Evolutionary conservation across 1,140 invertebrate genomes (phyloP).

Genomic region (Stegodyphus dumicola): DNA sequence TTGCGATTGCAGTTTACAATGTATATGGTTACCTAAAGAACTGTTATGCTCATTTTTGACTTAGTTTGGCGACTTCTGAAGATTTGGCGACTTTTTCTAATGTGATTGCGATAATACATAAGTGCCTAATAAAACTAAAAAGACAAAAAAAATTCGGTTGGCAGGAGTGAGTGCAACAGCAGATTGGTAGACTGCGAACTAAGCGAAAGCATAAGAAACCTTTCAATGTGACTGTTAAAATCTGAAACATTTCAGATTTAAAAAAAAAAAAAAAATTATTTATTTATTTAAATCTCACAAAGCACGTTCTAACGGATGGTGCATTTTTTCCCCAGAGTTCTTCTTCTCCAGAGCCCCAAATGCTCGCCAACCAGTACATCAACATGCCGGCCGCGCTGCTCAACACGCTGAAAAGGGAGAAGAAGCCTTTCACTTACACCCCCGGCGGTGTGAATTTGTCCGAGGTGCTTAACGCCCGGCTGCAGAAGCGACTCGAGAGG

Average conservation of each 20-base stretch:
- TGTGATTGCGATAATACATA: background rate
- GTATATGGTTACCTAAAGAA: background rate
- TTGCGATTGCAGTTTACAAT: background rate
- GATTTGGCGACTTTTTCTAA: background rate
- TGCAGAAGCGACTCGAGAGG: conserved; percentile 75
- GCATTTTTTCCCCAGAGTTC: conserved; percentile 6
- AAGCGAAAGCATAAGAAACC: too few relatives aligned
- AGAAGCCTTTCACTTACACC: conserved; percentile 93
- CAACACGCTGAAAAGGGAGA: conserved; percentile 95
- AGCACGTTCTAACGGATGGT: background rate
- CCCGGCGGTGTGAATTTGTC: conserved; percentile 90
- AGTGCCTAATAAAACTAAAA: background rate
- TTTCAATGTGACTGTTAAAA: too few relatives aligned
- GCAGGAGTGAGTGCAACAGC: too few relatives aligned
- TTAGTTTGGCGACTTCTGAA: too few relatives aligned
- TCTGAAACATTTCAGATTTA: too few relatives aligned
- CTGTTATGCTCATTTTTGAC: too few relatives aligned
- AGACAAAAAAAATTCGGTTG: background rate
- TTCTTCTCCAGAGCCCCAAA: conserved; percentile 39
- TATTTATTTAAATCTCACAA: background rate
- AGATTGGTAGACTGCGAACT: too few relatives aligned
- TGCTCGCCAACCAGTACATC: conserved; percentile 59
- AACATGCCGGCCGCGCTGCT: conserved; percentile 86
- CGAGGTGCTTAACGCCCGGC: conserved; percentile 88
- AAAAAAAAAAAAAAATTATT: too few relatives aligned